Base-by-base conservation (phyloP, 2,888 invertebrate genomes). In the Danaus chrysippus region DNA sequence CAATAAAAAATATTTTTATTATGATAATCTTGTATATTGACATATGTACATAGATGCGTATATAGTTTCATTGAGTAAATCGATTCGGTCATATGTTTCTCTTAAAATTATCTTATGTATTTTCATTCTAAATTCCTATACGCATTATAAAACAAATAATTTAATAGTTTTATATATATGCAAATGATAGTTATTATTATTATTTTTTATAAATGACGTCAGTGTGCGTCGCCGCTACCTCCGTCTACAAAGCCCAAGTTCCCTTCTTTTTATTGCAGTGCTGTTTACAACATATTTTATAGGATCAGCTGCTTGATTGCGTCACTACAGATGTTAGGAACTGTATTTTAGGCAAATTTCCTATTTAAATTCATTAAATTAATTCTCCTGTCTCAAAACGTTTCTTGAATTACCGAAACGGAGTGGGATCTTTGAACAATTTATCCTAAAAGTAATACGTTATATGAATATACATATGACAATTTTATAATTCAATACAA, bases 271-370 rank as follows among this genome's bases (percentile, higher is more conserved):
- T 82, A 82, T 83, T 80, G 78, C 77, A 77, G 78, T 76, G 71
- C 77, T 78, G 79, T 83, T 81, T 77, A 82, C 81, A 78, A 75
- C 76, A 75, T 79, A 82, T 80, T 83, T 85, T 81, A 84, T 78
- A 76, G 80, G 76, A 86, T 83, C 87, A 90, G 87, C 87, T 88
- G 88, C 82, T 83, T 75, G 73, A 77, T 82, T 82, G 76, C 82
- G 81, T 81, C 78, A 82, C 78, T 75, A 78, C 77, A 81, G 74
- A 70, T 77, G 76, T 76, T 76, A 58, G 70, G 70, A 74, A 73
- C 71, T 70, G 66, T 70, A 71, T 71, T 73, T 73, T 68, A 62
- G 71, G 69, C 65, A 73, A 77, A 76, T 74, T 71, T 71, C 65
- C 53, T 57, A 63, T 65, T 68, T 61, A 61, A 69, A 67, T 65